Conservation (phyloP, 2,113 vertebrate species). For the Pyrgilauda ruficollis region DNA sequence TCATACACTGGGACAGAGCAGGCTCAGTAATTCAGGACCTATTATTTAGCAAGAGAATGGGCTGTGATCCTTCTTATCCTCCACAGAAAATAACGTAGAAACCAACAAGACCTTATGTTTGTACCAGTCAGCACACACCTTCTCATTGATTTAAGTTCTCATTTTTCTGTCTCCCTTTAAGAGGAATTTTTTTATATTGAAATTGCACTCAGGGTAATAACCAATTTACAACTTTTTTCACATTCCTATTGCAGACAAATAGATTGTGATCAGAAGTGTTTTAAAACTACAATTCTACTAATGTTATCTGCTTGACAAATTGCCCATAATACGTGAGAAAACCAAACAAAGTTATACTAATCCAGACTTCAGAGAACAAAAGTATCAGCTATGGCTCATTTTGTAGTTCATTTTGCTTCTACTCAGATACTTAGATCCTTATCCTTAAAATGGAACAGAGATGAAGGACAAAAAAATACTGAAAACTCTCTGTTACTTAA, state of each 20-base stretch:
- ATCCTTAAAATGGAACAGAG: conserved; percentile 54
- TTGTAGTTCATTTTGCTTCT: conserved; percentile 49
- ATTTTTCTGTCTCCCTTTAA: conserved; percentile 29
- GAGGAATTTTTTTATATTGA: conserved; percentile 36
- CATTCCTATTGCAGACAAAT: conserved; percentile 29
- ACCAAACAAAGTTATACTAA: conserved; percentile 69
- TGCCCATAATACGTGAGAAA: conserved; percentile 64
- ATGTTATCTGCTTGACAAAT: conserved; percentile 71
- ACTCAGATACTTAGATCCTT: conserved; percentile 52
- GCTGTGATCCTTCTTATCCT: neutral
- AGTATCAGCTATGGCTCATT: conserved; percentile 57
- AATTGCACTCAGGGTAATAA: conserved; percentile 41
- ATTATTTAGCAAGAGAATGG: neutral
- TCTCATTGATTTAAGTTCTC: conserved; percentile 27
- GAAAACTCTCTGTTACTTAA: conserved; percentile 41
- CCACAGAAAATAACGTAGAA: neutral
- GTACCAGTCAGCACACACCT: conserved; percentile 8
- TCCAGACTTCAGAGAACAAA: conserved; percentile 59
- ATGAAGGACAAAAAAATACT: conserved; percentile 62
- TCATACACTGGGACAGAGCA: neutral
- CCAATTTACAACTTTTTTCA: conserved; percentile 51
- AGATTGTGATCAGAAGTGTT: conserved; percentile 47
- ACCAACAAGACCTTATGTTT: neutral
- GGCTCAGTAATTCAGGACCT: neutral
- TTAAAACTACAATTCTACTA: conserved; percentile 56